Evolutionary conservation across 2,113 vertebrate genomes (phyloP).

Genomic region (human (Homo sapiens)): DNA sequence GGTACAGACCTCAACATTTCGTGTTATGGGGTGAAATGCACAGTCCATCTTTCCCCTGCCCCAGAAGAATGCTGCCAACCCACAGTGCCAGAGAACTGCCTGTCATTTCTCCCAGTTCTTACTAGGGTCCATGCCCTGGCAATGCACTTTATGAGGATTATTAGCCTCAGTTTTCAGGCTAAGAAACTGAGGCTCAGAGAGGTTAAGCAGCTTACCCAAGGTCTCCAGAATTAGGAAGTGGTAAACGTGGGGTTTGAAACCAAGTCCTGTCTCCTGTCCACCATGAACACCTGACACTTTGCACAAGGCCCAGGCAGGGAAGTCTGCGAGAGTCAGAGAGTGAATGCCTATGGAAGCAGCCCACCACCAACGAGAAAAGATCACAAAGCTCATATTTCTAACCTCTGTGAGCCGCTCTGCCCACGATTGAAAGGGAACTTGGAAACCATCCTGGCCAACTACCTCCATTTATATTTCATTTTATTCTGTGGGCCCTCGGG

Average conservation of each 20-base stretch:
- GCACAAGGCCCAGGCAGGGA: not conserved
- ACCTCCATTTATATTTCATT: not conserved
- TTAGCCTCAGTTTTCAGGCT: not conserved
- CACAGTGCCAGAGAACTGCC: accelerated
- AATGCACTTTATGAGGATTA: not conserved
- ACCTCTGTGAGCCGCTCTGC: not conserved
- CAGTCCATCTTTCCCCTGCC: not conserved
- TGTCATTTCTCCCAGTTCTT: not conserved
- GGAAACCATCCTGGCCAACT: not conserved
- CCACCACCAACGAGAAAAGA: not conserved
- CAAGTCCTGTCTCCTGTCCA: not conserved
- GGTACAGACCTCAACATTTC: not conserved
- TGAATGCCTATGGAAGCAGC: not conserved
- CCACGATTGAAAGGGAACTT: not conserved
- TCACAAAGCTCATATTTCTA: accelerated
- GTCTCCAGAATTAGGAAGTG: not conserved
- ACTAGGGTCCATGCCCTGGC: not conserved
- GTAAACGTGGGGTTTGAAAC: not conserved
- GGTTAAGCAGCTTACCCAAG: not conserved
- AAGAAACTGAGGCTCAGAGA: not conserved
- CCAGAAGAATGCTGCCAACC: not conserved
- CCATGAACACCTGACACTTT: not conserved
- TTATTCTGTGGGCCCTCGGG: not conserved
- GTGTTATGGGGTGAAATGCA: not conserved
- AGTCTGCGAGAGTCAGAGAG: not conserved